These are phyloP conservation scores for Sinelater perroti DNA, from an alignment of 2,888 invertebrate genomes.

Conservation along the genomic window DNA sequence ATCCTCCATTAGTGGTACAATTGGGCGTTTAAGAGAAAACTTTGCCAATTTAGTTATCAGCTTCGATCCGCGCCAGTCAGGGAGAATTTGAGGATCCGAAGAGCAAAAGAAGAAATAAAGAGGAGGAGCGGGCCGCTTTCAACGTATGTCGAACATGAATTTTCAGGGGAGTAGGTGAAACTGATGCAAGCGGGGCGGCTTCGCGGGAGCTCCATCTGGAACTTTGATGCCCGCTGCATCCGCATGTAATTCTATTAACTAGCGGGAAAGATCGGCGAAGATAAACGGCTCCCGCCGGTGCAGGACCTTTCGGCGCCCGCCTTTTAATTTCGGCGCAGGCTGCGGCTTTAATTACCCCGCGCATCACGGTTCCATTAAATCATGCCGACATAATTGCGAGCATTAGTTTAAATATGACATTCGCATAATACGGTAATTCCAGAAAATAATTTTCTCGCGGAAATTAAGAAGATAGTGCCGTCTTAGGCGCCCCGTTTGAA, in stretches of 20 bases:
- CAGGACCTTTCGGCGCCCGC: slow-evolving; percentile 33
- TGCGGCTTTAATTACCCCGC: slow-evolving; percentile 42
- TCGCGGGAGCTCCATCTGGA: slow-evolving; percentile 11
- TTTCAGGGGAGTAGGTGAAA: slow-evolving; percentile 1
- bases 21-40: no score
- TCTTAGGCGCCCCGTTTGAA: slow-evolving; percentile 45
- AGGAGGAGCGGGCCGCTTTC: no score
- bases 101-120: no score
- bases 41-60: no score
- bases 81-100: no score
- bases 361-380: slow-evolving; percentile 43
- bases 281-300: slow-evolving; percentile 27
- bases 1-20: no score
- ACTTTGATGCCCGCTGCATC: slow-evolving; percentile 13
- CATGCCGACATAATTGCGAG: slow-evolving; percentile 38
- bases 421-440: slow-evolving; percentile 49
- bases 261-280: slow-evolving; percentile 21
- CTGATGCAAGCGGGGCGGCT: not conserved
- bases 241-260: slow-evolving; percentile 23
- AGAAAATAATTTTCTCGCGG: slow-evolving; percentile 55
- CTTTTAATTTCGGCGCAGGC: slow-evolving; percentile 41
- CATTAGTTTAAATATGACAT: slow-evolving; percentile 49
- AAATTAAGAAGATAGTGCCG: slow-evolving; percentile 57
- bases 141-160: not conserved
- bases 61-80: no score